Percentiles rank a stretch among this genome's conserved stretches.
phyloP scores from a whole-genome alignment of 2,797 vertebrate genomes.

The Alca torda region DNA sequence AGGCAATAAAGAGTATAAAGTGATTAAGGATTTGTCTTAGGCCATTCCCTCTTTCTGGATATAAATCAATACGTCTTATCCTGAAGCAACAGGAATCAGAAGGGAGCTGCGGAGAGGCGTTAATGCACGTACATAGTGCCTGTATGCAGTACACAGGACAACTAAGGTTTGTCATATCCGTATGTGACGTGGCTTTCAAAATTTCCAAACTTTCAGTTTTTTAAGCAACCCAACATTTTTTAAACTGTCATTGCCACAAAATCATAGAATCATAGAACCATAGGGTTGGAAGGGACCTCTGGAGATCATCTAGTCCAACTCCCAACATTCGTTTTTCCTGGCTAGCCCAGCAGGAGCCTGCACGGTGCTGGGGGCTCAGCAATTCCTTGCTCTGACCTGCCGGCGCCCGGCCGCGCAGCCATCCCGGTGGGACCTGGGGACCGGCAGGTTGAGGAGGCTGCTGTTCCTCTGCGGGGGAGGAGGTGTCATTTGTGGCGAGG shows the following conservation, averaged over 20 bases:
- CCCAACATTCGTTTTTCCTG: rapidly evolving
- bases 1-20: not conserved
- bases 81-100: not conserved
- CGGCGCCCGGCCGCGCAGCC: rapidly evolving
- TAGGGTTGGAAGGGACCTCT: too few species aligned
- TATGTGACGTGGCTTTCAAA: not conserved
- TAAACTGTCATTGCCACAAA: not conserved
- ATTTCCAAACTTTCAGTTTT: not conserved
- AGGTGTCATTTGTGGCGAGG: not conserved
- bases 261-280: too few species aligned
- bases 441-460: not conserved
- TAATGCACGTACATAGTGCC: not conserved
- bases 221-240: not conserved
- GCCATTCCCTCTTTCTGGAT: not conserved
- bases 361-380: not conserved
- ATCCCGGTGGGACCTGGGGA: not conserved
- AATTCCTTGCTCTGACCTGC: rapidly evolving
- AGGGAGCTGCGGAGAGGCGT: not conserved
- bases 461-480: not conserved
- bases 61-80: not conserved
- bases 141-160: not conserved
- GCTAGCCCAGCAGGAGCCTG: not conserved
- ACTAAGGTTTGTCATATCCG: not conserved
- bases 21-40: not conserved
- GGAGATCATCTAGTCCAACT: too few species aligned